Evolutionary conservation across 2,113 vertebrate genomes (phyloP).

Genomic region (Sceloporus tristichus): DNA sequence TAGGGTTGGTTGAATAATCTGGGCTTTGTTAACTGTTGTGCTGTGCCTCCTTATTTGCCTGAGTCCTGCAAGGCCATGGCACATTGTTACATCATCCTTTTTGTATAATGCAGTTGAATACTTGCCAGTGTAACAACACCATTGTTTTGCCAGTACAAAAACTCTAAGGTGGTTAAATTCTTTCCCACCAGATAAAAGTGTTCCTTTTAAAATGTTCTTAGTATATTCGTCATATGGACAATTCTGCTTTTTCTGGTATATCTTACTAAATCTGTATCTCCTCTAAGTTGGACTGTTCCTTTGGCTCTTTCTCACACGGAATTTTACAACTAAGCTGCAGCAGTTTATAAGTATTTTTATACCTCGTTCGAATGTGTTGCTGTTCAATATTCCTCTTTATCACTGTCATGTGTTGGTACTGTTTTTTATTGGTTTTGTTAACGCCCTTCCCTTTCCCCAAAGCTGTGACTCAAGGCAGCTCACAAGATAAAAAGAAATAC

Average conservation of each 20-base stretch:
- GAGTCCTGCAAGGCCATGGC: not conserved
- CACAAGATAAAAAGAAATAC: too few species aligned
- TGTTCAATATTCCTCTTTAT: too few species aligned
- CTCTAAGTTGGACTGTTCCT: not conserved
- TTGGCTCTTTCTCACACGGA: too few species aligned
- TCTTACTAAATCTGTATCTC: not conserved
- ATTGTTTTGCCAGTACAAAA: conserved; percentile 1
- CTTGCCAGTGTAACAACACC: not conserved
- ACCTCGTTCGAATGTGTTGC: too few species aligned
- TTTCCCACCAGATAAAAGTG: not conserved
- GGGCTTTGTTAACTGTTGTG: not conserved
- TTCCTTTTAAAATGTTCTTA: not conserved
- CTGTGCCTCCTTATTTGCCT: not conserved
- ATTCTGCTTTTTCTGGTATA: not conserved
- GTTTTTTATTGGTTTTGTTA: too few species aligned
- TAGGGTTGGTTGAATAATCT: not conserved
- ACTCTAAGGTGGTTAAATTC: not conserved
- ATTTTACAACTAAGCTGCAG: too few species aligned
- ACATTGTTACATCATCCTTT: conserved; percentile 2
- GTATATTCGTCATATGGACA: not conserved
- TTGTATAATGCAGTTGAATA: not conserved
- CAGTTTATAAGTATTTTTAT: too few species aligned
- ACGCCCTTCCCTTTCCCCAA: too few species aligned
- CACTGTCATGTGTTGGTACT: too few species aligned
- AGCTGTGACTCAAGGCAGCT: too few species aligned